A percentile compares a stretch with the other conserved stretches of the same genome.
Conservation (phyloP, 2,888 invertebrate species). For the Andrena haemorrhoa region DNA sequence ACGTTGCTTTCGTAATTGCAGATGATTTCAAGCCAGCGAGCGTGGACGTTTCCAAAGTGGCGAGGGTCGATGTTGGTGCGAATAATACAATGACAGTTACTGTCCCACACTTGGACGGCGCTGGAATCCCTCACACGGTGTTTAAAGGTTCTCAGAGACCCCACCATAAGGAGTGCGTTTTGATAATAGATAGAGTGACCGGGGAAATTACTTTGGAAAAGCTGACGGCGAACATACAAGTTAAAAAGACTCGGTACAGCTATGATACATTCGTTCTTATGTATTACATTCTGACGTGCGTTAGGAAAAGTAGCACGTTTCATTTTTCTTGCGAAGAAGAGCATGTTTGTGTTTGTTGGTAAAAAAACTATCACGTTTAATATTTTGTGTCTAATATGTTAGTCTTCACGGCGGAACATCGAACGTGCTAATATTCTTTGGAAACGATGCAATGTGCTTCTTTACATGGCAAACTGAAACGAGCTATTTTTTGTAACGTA, state of each 20-base stretch:
- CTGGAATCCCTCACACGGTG: conserved; percentile 95
- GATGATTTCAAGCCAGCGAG: conserved; percentile 99
- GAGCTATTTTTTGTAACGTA: no score
- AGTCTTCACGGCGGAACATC: no score
- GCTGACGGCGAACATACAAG: conserved; percentile 95
- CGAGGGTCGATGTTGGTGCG: conserved; percentile 94
- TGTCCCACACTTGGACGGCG: conserved; percentile 97
- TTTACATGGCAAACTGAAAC: no score
- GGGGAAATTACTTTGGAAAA: conserved; percentile 97
- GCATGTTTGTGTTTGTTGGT: no score
- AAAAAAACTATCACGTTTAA: no score
- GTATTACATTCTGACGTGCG: neutral
- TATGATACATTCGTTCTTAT: neutral
- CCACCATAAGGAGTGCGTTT: conserved; percentile 97
- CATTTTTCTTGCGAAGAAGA: no score
- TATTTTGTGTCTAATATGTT: no score
- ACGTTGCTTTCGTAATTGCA: conserved; percentile 81
- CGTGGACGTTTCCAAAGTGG: conserved; percentile 96
- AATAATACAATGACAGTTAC: conserved; percentile 97
- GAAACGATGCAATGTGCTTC: no score
- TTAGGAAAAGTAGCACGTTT: neutral
- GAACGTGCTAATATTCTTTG: no score
- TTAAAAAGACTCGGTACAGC: conserved; percentile 94
- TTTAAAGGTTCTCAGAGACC: conserved; percentile 97
- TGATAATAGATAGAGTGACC: conserved; percentile 96